Conservation (phyloP, 2,797 vertebrate species). For the Neoniphon sammara region DNA sequence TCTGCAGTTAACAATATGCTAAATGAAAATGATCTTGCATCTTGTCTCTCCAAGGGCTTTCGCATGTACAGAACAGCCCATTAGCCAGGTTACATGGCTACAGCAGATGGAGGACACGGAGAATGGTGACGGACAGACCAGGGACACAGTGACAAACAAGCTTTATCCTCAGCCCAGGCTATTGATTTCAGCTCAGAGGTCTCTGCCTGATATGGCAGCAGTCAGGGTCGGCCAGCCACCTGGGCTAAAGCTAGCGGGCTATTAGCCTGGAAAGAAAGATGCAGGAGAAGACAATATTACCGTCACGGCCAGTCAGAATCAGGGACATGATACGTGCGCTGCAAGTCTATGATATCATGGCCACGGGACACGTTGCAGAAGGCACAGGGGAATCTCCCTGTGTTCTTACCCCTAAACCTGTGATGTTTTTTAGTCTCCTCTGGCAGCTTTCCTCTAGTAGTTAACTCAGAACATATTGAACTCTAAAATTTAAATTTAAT, state of each 20-base stretch:
- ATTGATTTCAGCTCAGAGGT: slow-evolving; percentile 80
- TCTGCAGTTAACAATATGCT: slow-evolving; percentile 51
- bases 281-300: slow-evolving; percentile 60
- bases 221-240: slow-evolving; percentile 71
- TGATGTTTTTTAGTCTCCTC: slow-evolving; percentile 33
- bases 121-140: slow-evolving; percentile 75
- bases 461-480: slow-evolving; percentile 24
- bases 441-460: slow-evolving; percentile 15
- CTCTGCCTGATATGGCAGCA: slow-evolving; percentile 70
- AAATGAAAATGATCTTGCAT: slow-evolving; percentile 59
- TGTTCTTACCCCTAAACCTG: slow-evolving; percentile 5
- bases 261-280: slow-evolving; percentile 62
- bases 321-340: slow-evolving; percentile 41
- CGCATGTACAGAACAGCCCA: slow-evolving; percentile 48
- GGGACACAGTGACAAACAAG: slow-evolving; percentile 76
- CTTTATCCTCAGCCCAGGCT: slow-evolving; percentile 62
- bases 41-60: slow-evolving; percentile 58
- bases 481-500: slow-evolving; percentile 36
- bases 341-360: slow-evolving; percentile 45
- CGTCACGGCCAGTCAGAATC: slow-evolving; percentile 51
- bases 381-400: slow-evolving; percentile 3
- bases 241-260: slow-evolving; percentile 58
- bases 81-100: slow-evolving; percentile 41
- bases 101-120: slow-evolving; percentile 56
- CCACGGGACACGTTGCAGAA: slow-evolving; percentile 26